Percentiles rank a stretch among this genome's conserved stretches.
phyloP scores from a whole-genome alignment of 2,888 invertebrate species.

The Drosophila flavopinicola region DNA sequence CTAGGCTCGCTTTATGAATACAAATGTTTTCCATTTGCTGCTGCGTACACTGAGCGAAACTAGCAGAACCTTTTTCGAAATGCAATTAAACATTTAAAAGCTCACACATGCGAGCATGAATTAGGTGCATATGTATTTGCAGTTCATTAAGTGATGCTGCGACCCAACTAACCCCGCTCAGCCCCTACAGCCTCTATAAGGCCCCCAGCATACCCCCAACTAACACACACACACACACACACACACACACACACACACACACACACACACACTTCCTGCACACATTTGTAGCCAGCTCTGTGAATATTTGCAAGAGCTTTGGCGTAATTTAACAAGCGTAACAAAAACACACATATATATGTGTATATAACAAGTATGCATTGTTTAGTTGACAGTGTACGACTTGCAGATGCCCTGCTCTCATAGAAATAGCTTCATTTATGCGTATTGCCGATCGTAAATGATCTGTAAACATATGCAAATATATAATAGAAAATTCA shows the following conservation, averaged over 20 bases:
- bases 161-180: slow-evolving; percentile 24
- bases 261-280: slow-evolving; percentile 35
- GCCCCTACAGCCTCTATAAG: not conserved
- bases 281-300: slow-evolving; percentile 31
- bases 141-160: slow-evolving; percentile 60
- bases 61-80: slow-evolving; percentile 24
- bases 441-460: no score
- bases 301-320: slow-evolving; percentile 58
- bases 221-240: not conserved
- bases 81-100: slow-evolving; percentile 66
- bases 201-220: not conserved
- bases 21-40: slow-evolving; percentile 21
- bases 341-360: slow-evolving; percentile 36
- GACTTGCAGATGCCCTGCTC: slow-evolving; percentile 1
- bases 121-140: slow-evolving; percentile 44
- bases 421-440: no score
- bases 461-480: no score
- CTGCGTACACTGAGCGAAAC: slow-evolving; percentile 48
- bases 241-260: slow-evolving; percentile 4
- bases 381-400: not conserved
- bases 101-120: not conserved
- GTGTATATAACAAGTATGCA: not conserved
- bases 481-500: no score
- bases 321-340: slow-evolving; percentile 72
- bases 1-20: slow-evolving; percentile 41